phyloP scores from a whole-genome alignment of 92 coral and sea anemone species.

The Anthopleura xanthogrammica region DNA sequence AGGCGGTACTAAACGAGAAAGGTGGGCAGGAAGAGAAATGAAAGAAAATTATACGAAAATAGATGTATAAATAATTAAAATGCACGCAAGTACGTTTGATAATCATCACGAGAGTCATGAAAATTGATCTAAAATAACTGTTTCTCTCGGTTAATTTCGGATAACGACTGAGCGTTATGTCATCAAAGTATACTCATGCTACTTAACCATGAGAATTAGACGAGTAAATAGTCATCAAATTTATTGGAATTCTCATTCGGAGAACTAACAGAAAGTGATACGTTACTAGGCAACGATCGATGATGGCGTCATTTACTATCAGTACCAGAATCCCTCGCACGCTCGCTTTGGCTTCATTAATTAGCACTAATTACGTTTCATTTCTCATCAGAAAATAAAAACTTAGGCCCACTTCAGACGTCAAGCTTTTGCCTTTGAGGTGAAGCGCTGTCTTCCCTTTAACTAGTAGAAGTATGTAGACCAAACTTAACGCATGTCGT shows the following conservation, averaged over 20 bases:
- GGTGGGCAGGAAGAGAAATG: neutral
- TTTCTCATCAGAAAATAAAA: no score
- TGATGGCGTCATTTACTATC: no score
- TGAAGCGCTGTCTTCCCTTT: no score
- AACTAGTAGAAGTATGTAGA: no score
- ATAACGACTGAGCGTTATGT: neutral
- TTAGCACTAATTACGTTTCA: no score
- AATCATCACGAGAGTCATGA: neutral
- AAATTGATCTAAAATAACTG: neutral
- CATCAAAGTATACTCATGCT: neutral
- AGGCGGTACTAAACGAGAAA: neutral
- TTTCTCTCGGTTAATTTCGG: neutral
- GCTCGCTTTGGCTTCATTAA: no score
- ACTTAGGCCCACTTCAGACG: no score
- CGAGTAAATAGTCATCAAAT: neutral
- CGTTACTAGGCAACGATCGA: no score
- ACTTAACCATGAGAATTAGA: neutral
- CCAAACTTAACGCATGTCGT: no score
- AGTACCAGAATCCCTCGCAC: no score
- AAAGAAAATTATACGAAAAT: neutral
- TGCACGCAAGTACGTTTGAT: neutral
- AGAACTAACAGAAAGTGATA: neutral
- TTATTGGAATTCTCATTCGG: neutral
- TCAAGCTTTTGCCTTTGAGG: no score
- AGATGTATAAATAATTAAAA: neutral